Percentiles rank a stretch among this genome's conserved stretches.
Conservation (phyloP, 2,888 invertebrate species). For the Dioctria rufipes region DNA sequence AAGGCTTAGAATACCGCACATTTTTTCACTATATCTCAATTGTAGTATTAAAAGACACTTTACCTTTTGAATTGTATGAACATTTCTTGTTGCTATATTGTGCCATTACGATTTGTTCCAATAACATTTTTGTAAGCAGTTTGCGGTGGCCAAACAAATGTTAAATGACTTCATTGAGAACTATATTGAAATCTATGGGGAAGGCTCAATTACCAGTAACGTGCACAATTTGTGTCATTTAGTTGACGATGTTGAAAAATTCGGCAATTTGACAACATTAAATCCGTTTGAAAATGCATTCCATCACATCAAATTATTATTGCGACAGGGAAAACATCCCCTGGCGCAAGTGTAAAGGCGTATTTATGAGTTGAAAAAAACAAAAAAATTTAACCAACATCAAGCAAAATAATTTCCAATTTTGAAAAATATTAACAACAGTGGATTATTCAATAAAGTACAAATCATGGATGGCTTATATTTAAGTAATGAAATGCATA, state of each 20-base stretch:
- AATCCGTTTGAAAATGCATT: constrained; percentile 39
- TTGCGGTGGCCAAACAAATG: background rate
- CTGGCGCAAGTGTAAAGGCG: background rate
- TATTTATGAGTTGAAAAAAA: background rate
- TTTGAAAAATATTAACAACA: background rate
- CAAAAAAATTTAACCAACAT: background rate
- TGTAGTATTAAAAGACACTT: background rate
- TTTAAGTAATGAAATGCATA: background rate
- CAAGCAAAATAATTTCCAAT: background rate
- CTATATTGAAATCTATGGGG: background rate
- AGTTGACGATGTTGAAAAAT: constrained; percentile 64
- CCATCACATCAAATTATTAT: background rate
- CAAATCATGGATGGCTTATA: background rate
- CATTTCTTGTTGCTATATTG: background rate
- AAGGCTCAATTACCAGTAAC: constrained; percentile 63
- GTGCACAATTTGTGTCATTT: constrained; percentile 67
- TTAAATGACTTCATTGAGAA: background rate
- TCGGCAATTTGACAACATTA: constrained; percentile 59
- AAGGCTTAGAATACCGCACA: background rate
- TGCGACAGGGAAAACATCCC: background rate
- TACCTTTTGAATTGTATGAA: background rate
- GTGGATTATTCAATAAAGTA: background rate
- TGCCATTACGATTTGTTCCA: background rate
- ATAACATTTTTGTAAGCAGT: background rate
- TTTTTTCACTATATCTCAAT: background rate